These are phyloP conservation scores for Brachypteracias leptosomus DNA, from an alignment of 2,113 vertebrate species.

Conservation along the genomic window DNA sequence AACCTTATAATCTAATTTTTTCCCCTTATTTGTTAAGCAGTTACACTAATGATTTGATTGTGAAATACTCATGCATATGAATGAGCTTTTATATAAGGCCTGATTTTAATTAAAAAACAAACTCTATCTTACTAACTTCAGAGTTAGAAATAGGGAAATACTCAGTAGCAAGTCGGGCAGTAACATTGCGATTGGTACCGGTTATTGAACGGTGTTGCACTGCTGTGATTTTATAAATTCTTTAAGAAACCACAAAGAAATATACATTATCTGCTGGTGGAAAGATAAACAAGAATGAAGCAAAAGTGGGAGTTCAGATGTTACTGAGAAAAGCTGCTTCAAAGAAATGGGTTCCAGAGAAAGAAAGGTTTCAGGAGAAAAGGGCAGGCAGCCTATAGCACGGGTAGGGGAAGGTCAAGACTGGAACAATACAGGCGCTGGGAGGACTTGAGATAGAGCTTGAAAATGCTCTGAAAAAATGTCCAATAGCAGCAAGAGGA, in stretches of 20 bases:
- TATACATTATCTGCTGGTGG: not conserved
- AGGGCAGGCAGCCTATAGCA: not conserved
- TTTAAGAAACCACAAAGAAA: not conserved
- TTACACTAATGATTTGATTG: not conserved
- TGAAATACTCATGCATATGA: slow-evolving; percentile 10
- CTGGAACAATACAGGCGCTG: not conserved
- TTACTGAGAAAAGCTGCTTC: not conserved
- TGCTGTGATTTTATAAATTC: not conserved
- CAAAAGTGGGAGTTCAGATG: not conserved
- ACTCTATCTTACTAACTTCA: not conserved
- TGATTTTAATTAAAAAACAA: not conserved
- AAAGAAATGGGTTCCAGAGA: not conserved
- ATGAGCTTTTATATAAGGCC: not conserved
- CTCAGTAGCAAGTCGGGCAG: not conserved
- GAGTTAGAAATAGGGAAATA: not conserved
- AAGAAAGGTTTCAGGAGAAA: not conserved
- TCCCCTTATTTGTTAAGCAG: slow-evolving; percentile 1
- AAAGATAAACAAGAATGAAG: not conserved
- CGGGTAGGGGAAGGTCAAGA: not conserved
- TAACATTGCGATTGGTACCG: not conserved
- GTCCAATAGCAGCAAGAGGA: not conserved
- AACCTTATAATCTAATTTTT: not conserved
- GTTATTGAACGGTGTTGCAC: not conserved
- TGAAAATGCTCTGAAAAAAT: not conserved
- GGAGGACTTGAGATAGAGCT: not conserved